Conservation (phyloP, 2,888 invertebrate genomes). For the Hybos culiciformis region DNA sequence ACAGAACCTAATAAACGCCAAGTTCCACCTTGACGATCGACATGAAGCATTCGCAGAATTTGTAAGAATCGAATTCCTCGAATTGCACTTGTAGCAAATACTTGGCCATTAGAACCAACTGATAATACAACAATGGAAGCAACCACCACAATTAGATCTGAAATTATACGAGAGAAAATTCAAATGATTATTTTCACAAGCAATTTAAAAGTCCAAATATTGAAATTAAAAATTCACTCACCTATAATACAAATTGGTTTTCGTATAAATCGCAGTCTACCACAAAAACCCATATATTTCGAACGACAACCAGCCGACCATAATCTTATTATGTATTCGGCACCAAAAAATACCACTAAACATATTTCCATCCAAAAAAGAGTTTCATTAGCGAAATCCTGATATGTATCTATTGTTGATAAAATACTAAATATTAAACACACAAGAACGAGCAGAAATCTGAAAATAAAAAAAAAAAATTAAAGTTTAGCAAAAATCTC, state of each 20-base stretch:
- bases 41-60: constrained; percentile 72
- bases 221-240: constrained; percentile 31
- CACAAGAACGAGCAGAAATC: constrained; percentile 70
- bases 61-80: constrained; percentile 71
- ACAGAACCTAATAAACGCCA: constrained; percentile 73
- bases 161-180: no score
- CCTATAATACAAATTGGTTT: constrained; percentile 79
- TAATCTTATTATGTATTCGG: constrained; percentile 59
- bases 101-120: constrained; percentile 72
- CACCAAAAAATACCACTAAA: constrained; percentile 65
- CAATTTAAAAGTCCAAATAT: not conserved
- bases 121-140: constrained; percentile 66
- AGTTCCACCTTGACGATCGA: constrained; percentile 72
- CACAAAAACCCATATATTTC: constrained; percentile 67
- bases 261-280: constrained; percentile 59
- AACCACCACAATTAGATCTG: constrained; percentile 70
- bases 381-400: constrained; percentile 58
- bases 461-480: constrained; percentile 31
- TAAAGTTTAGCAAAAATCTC: no score
- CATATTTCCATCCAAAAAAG: constrained; percentile 77
- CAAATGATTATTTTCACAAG: no score
- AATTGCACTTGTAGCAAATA: constrained; percentile 73
- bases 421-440: constrained; percentile 74
- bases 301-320: constrained; percentile 76
- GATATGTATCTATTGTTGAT: constrained; percentile 66